A percentile compares a stretch with the other conserved stretches of the same genome.
phyloP scores from a whole-genome alignment of 1,140 invertebrate species.

The Oncopodura yosiiana region DNA sequence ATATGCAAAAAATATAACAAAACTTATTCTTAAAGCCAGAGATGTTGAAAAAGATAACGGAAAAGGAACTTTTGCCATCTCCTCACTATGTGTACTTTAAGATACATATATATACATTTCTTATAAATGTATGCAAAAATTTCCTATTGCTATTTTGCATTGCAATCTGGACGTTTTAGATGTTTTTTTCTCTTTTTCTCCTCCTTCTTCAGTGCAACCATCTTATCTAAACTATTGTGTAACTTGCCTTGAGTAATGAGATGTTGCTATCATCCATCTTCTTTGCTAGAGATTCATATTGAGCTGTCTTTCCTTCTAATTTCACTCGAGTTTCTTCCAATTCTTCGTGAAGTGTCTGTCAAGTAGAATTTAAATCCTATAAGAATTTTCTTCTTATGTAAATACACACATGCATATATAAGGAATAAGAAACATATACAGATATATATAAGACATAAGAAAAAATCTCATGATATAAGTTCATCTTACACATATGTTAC shows the following conservation, averaged over 20 bases:
- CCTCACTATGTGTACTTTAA: no score
- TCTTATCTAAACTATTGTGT: conserved; percentile 8
- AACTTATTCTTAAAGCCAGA: no score
- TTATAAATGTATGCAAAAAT: no score
- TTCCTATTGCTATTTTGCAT: no score
- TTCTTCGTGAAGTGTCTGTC: conserved; percentile 16
- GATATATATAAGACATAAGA: neutral
- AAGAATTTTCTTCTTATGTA: neutral
- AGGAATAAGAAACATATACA: neutral
- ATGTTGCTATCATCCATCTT: conserved; percentile 5
- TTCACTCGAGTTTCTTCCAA: conserved; percentile 4
- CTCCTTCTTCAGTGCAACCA: no score
- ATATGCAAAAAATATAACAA: no score
- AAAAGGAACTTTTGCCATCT: no score
- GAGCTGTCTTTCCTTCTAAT: neutral
- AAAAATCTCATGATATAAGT: neutral
- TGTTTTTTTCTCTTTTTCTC: no score
- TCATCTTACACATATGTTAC: no score
- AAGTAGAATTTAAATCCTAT: neutral
- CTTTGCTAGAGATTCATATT: neutral
- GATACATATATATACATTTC: no score
- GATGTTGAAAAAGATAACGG: no score
- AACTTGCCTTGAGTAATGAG: conserved; percentile 10
- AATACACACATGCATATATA: neutral
- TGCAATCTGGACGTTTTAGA: no score